Conservation (phyloP, 2,888 invertebrate genomes). For the Drosophila parthenogenetica region DNA sequence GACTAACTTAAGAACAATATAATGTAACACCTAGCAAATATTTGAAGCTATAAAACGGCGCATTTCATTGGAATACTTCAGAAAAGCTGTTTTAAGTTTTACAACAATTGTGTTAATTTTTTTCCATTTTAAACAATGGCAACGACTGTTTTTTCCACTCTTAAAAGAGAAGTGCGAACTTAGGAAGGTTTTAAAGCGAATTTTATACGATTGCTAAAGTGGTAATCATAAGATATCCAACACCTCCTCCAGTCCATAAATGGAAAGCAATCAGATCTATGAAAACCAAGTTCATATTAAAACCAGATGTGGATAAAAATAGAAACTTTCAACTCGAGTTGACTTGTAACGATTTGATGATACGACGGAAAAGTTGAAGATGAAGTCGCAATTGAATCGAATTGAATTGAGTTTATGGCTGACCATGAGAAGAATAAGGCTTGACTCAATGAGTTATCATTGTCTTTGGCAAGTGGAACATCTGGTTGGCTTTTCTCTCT, state of each 20-base stretch:
- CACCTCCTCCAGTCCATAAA: constrained; percentile 56
- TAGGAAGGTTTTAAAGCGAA: constrained; percentile 15
- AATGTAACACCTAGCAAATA: neutral
- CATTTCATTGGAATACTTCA: neutral
- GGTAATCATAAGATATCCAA: constrained; percentile 59
- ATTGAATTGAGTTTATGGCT: constrained; percentile 64
- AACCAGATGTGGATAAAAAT: constrained; percentile 1
- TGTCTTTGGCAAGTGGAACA: constrained; percentile 70
- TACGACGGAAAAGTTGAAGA: constrained; percentile 61
- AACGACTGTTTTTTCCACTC: constrained; percentile 27
- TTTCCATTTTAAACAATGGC: constrained; percentile 16
- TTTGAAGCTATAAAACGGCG: too few species aligned
- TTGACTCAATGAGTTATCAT: constrained; percentile 69
- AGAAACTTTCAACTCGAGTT: constrained; percentile 58
- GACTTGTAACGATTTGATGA: constrained; percentile 65
- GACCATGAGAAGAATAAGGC: constrained; percentile 40
- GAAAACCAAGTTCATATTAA: constrained; percentile 41
- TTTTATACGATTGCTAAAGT: constrained; percentile 18
- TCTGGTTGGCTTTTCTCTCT: constrained; percentile 59
- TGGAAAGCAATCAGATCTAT: constrained; percentile 42
- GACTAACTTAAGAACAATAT: neutral
- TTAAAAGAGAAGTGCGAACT: constrained; percentile 32
- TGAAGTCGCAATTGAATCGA: constrained; percentile 43
- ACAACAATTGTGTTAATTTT: neutral
- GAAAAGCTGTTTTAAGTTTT: neutral